Evolutionary conservation across 2,113 vertebrate species (phyloP).

Genomic region (Pitta sordida): DNA sequence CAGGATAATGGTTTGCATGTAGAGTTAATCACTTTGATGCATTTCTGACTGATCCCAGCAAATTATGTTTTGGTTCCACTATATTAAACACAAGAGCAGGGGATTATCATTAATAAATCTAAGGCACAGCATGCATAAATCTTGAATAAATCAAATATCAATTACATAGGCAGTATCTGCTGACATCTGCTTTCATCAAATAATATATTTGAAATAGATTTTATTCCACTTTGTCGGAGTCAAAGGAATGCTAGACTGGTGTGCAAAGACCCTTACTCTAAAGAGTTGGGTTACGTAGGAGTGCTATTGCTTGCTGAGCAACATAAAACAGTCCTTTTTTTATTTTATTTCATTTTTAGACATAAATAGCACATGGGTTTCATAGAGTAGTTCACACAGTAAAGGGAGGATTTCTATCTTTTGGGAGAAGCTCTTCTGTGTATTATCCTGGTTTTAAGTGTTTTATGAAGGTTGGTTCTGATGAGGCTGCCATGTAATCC

Average conservation of each 20-base stretch:
- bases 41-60: slow-evolving; percentile 86
- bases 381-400: background rate
- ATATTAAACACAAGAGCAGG: slow-evolving; percentile 86
- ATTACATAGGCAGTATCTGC: slow-evolving; percentile 84
- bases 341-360: slow-evolving; percentile 34
- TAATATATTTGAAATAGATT: slow-evolving; percentile 85
- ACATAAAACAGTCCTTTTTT: background rate
- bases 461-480: background rate
- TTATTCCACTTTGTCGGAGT: slow-evolving; percentile 76
- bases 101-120: slow-evolving; percentile 91
- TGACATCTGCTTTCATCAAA: slow-evolving; percentile 85
- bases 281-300: slow-evolving; percentile 33
- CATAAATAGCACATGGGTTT: slow-evolving; percentile 25
- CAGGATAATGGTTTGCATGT: slow-evolving; percentile 86
- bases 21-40: slow-evolving; percentile 91
- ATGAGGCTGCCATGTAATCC: background rate
- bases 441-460: background rate
- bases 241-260: slow-evolving; percentile 58
- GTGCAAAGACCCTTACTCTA: slow-evolving; percentile 52
- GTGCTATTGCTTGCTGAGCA: background rate
- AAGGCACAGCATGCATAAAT: slow-evolving; percentile 85
- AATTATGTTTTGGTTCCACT: slow-evolving; percentile 88
- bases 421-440: background rate
- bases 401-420: background rate
- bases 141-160: slow-evolving; percentile 90